Conservation (phyloP, 2,888 invertebrate species). For the Zele albiditarsus region DNA sequence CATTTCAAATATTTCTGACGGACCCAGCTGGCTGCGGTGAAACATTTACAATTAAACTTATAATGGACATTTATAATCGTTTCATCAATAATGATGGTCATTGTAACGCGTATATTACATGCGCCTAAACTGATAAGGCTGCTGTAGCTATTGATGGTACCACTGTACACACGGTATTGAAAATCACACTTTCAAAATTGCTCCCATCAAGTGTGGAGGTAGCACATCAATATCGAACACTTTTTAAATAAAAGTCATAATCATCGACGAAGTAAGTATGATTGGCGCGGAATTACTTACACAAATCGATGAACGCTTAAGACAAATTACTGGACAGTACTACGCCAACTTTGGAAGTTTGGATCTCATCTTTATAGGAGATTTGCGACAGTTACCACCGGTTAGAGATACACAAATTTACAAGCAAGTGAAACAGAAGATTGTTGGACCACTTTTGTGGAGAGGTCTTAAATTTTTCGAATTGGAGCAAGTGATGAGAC, state of each 20-base stretch:
- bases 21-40: conserved; percentile 61
- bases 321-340: conserved; percentile 47
- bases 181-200: conserved; percentile 53
- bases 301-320: conserved; percentile 56
- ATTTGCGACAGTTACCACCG: not conserved
- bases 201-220: conserved; percentile 53
- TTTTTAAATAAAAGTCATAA: conserved; percentile 61
- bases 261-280: conserved; percentile 67
- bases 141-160: conserved; percentile 58
- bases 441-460: conserved; percentile 61
- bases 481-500: conserved; percentile 62
- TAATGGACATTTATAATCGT: conserved; percentile 71
- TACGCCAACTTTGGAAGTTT: conserved; percentile 63
- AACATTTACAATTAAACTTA: conserved; percentile 64
- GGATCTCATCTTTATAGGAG: not conserved
- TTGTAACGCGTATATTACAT: conserved; percentile 66
- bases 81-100: conserved; percentile 61
- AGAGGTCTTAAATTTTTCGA: conserved; percentile 60
- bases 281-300: conserved; percentile 60
- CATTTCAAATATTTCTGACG: conserved; percentile 53
- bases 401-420: not conserved
- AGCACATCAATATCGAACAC: conserved; percentile 48
- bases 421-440: conserved; percentile 50
- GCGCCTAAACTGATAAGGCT: conserved; percentile 59
- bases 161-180: conserved; percentile 53